These are phyloP conservation scores for Pipistrellus pipistrellus DNA, from an alignment of 2,797 vertebrate species.

Conservation along the genomic window DNA sequence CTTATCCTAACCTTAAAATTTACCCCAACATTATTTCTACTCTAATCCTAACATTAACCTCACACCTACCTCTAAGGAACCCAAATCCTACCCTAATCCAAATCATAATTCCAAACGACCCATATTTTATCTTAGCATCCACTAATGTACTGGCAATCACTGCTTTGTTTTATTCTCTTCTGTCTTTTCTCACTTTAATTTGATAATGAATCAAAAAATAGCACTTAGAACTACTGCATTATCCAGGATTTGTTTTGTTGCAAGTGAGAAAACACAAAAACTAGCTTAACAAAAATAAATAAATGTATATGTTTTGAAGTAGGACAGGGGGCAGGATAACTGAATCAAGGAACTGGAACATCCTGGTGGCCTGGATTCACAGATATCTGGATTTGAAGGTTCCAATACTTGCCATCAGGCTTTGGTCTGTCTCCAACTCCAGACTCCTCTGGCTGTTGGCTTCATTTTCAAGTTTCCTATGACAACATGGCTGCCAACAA, in stretches of 20 bases:
- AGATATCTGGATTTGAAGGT: background rate
- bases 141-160: background rate
- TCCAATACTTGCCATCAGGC: background rate
- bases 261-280: background rate
- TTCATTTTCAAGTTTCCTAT: background rate
- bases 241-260: background rate
- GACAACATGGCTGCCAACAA: background rate
- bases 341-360: background rate
- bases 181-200: background rate
- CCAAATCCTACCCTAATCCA: background rate
- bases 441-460: background rate
- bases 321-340: background rate
- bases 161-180: background rate
- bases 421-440: background rate
- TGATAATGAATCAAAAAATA: background rate
- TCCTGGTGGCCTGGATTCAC: background rate
- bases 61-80: background rate
- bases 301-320: background rate
- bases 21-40: background rate
- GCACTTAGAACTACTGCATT: background rate
- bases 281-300: background rate
- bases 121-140: background rate
- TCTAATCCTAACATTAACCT: background rate
- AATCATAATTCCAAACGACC: background rate
- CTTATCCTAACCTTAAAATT: background rate